phyloP scores from a whole-genome alignment of 1,140 invertebrate species.

The Drosophila hydei region DNA sequence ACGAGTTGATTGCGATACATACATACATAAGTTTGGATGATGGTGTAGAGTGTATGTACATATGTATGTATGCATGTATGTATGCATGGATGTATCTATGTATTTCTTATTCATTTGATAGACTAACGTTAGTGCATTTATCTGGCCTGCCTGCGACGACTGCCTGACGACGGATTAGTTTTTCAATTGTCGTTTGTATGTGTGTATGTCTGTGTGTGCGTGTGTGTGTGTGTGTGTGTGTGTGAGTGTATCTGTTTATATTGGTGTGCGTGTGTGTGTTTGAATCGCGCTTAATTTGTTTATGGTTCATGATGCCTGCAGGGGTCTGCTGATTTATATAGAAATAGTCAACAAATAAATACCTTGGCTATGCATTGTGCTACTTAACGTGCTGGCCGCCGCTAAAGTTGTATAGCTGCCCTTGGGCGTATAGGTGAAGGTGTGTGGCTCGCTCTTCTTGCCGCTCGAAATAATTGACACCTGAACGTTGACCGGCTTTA shows the following conservation, averaged over 20 bases:
- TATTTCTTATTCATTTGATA: constrained; percentile 18
- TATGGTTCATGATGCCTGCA: constrained; percentile 27
- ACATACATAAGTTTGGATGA: constrained; percentile 21
- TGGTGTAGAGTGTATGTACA: constrained; percentile 1
- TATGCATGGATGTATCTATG: constrained; percentile 12
- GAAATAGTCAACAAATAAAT: constrained; percentile 79
- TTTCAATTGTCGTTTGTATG: constrained; percentile 5
- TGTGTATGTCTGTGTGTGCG: constrained; percentile 6
- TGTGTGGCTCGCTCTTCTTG: constrained; percentile 94
- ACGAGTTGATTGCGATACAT: constrained; percentile 14
- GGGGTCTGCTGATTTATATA: constrained; percentile 24
- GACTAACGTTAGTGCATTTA: constrained; percentile 27
- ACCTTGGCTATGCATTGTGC: constrained; percentile 78
- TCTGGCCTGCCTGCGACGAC: constrained; percentile 32
- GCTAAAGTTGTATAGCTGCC: constrained; percentile 74
- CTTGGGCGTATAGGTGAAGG: constrained; percentile 92
- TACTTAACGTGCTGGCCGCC: constrained; percentile 81
- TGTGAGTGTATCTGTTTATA: neutral
- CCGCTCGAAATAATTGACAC: constrained; percentile 93
- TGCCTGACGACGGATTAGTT: constrained; percentile 37
- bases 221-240: neutral
- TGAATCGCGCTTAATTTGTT: constrained; percentile 22
- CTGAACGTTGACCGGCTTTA: constrained; percentile 89
- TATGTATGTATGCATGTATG: constrained; percentile 18
- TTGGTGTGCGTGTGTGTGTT: constrained; percentile 10